Conservation (phyloP, 1,140 invertebrate genomes). For the Oscheius sp. region DNA sequence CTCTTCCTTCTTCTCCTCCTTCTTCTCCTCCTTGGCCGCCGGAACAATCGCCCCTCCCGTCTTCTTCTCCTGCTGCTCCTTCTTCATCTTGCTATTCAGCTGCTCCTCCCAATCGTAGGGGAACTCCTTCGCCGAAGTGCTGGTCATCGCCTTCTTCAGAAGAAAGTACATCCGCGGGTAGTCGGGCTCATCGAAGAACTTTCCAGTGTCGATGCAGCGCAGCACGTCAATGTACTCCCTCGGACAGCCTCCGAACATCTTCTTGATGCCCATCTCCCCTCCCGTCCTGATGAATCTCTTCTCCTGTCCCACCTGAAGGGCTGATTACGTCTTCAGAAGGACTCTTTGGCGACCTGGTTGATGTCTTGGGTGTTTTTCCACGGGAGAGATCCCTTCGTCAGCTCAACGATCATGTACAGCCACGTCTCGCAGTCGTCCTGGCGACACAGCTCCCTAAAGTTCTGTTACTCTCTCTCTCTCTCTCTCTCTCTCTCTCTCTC, state of each 20-base stretch:
- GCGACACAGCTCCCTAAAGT: too few species aligned
- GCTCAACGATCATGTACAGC: slow-evolving; percentile 46
- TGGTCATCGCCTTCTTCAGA: slow-evolving; percentile 15
- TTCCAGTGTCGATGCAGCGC: slow-evolving; percentile 19
- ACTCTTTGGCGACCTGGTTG: slow-evolving; percentile 18
- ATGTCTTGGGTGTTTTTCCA: slow-evolving; percentile 48
- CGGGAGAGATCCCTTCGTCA: slow-evolving; percentile 44
- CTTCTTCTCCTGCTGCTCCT: slow-evolving; percentile 14
- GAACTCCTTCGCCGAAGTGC: slow-evolving; percentile 8
- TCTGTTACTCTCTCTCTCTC: background rate
- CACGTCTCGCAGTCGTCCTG: slow-evolving; percentile 48
- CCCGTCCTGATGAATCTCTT: slow-evolving; percentile 13
- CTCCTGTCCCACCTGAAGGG: background rate
- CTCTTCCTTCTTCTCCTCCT: slow-evolving; percentile 11
- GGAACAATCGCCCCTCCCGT: background rate
- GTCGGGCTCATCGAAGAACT: slow-evolving; percentile 43
- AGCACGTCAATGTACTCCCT: slow-evolving; percentile 32
- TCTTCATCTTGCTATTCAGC: slow-evolving; percentile 14
- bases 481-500: background rate
- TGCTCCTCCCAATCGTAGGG: slow-evolving; percentile 32
- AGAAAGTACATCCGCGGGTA: slow-evolving; percentile 24
- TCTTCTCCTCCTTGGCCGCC: slow-evolving; percentile 18
- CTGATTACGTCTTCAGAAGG: background rate
- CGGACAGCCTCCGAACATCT: slow-evolving; percentile 27
- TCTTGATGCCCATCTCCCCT: background rate